Percentiles rank a stretch among this genome's conserved stretches.
phyloP scores from a whole-genome alignment of 2,888 invertebrate species.

The Xestia sexstrigata region DNA sequence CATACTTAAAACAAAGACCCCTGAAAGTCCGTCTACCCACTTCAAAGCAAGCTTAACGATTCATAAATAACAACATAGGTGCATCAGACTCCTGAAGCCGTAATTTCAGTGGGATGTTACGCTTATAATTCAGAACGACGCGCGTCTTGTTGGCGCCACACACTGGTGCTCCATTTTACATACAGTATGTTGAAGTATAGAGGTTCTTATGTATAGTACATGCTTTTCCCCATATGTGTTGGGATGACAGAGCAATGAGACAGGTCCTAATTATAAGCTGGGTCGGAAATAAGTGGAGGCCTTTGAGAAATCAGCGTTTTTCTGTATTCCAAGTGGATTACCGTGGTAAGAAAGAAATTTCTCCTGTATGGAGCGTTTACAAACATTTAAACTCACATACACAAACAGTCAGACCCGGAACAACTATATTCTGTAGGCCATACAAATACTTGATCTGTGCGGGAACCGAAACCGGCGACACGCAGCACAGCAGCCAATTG shows the following conservation, averaged over 20 bases:
- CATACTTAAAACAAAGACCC: neutral
- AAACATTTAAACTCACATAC: no score
- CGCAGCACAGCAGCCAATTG: no score
- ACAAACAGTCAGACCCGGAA: no score
- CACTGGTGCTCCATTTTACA: conserved; percentile 26
- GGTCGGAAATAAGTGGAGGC: neutral
- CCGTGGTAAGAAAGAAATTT: neutral
- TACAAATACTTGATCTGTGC: no score
- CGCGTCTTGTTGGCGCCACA: conserved; percentile 38
- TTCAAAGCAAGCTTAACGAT: conserved; percentile 33
- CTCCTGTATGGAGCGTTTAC: no score
- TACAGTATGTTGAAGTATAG: neutral
- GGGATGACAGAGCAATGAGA: conserved; percentile 8
- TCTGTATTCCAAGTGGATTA: neutral
- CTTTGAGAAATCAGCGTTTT: neutral
- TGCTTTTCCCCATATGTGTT: conserved; percentile 25
- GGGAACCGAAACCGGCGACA: no score
- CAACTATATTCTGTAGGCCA: no score
- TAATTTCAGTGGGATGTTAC: conserved; percentile 48
- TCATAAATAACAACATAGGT: conserved; percentile 44
- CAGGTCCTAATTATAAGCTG: conserved; percentile 21
- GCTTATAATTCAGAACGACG: conserved; percentile 30
- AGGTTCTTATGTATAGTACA: conserved; percentile 14
- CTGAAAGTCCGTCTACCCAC: conserved; percentile 24
- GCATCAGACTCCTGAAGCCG: conserved; percentile 45